Conservation (phyloP, 2,797 vertebrate genomes). For the Manis crassicaudata region DNA sequence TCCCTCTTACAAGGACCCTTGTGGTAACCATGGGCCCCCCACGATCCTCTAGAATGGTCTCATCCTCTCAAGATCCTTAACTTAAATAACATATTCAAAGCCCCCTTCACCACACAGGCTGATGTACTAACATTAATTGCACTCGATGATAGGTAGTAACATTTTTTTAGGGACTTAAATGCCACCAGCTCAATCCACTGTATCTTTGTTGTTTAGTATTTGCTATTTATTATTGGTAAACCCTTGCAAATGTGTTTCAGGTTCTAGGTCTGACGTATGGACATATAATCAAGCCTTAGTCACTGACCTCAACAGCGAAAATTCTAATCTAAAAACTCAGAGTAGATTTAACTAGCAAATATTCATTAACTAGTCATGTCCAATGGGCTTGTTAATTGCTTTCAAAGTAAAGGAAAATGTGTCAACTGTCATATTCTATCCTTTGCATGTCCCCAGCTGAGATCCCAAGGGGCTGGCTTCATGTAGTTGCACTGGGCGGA, state of each 20-base stretch:
- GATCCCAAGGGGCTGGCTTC: too few species aligned
- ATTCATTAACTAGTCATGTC: not conserved
- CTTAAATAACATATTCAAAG: too few species aligned
- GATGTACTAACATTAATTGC: too few species aligned
- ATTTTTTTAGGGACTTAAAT: not conserved
- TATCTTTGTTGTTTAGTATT: not conserved
- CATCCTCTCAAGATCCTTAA: not conserved
- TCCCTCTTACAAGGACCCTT: not conserved
- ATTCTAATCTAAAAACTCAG: not conserved
- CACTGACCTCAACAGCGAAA: too few species aligned
- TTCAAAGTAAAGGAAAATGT: not conserved
- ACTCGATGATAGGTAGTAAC: accelerated
- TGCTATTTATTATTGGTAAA: not conserved
- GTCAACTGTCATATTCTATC: not conserved
- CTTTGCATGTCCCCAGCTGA: not conserved
- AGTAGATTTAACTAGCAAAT: not conserved
- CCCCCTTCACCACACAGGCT: not conserved
- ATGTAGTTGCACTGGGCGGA: too few species aligned
- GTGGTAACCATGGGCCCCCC: not conserved
- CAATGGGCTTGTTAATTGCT: not conserved
- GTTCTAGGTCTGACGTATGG: accelerated
- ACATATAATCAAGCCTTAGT: accelerated
- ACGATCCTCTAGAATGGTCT: too few species aligned
- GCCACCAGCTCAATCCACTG: not conserved
- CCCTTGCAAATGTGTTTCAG: not conserved